A percentile compares a stretch with the other conserved stretches of the same genome.
phyloP scores from a whole-genome alignment of 2,797 vertebrate genomes.

The Poeciliopsis turneri region DNA sequence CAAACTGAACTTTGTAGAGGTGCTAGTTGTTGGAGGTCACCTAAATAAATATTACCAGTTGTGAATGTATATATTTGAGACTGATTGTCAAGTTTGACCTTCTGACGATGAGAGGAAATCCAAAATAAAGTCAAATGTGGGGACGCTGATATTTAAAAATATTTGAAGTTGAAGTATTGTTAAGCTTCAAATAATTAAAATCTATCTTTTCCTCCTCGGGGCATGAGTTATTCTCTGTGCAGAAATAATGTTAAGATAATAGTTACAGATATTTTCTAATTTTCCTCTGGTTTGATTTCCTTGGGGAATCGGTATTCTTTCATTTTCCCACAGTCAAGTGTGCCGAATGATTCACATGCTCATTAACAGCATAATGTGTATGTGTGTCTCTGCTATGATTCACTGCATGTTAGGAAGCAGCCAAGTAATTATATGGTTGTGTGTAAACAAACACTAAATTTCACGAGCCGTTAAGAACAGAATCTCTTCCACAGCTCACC shows the following conservation, averaged over 20 bases:
- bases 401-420: conserved; percentile 49
- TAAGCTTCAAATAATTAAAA: not conserved
- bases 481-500: conserved; percentile 8
- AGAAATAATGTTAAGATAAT: not conserved
- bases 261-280: not conserved
- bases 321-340: conserved; percentile 17
- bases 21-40: not conserved
- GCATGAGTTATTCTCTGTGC: not conserved
- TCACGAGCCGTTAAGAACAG: conserved; percentile 11
- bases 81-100: not conserved
- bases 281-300: conserved; percentile 13
- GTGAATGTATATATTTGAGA: not conserved
- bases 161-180: not conserved
- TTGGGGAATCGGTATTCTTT: conserved; percentile 27
- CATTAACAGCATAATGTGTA: conserved; percentile 57
- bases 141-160: not conserved
- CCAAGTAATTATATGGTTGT: conserved; percentile 70
- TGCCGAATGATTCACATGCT: conserved; percentile 63
- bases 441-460: conserved; percentile 62
- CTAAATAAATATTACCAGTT: not conserved
- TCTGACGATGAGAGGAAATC: not conserved
- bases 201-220: not conserved
- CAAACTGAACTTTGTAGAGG: not conserved
- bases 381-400: conserved; percentile 54
- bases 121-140: not conserved